phyloP scores from a whole-genome alignment of 1,140 invertebrate genomes.

The Oncopeltus fasciatus region DNA sequence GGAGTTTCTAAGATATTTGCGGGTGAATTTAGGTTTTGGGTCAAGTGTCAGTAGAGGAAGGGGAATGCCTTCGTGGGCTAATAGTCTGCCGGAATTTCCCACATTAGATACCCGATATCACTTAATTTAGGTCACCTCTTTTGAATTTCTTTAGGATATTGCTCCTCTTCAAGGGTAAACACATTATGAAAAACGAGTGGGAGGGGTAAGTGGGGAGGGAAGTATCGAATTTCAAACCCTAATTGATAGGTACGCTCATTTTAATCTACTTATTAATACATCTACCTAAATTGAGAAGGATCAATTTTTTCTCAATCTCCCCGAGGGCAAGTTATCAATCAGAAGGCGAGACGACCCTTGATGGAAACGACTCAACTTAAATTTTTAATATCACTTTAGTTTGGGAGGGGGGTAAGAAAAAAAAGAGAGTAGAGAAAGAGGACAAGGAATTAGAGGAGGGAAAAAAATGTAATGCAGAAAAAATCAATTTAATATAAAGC shows the following conservation, averaged over 20 bases:
- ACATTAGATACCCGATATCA: conserved; percentile 12
- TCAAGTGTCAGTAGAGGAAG: too few relatives aligned
- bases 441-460: too few relatives aligned
- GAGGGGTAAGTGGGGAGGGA: neutral
- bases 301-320: neutral
- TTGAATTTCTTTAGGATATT: conserved; percentile 5
- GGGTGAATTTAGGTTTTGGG: too few relatives aligned
- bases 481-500: too few relatives aligned
- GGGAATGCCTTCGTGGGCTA: too few relatives aligned
- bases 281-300: neutral
- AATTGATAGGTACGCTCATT: conserved; percentile 5
- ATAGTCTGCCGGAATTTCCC: too few relatives aligned
- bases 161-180: neutral
- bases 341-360: neutral
- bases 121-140: conserved; percentile 12
- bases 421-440: too few relatives aligned
- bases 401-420: too few relatives aligned
- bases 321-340: neutral
- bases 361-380: neutral
- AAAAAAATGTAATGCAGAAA: too few relatives aligned
- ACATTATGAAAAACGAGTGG: neutral
- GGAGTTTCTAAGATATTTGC: too few relatives aligned
- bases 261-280: conserved; percentile 5
- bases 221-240: neutral
- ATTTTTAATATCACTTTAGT: neutral